Percentiles rank a stretch among this genome's conserved stretches.
Evolutionary conservation across 1,140 invertebrate species (phyloP).

Genomic region (Hyposmocoma kahamanoa): DNA sequence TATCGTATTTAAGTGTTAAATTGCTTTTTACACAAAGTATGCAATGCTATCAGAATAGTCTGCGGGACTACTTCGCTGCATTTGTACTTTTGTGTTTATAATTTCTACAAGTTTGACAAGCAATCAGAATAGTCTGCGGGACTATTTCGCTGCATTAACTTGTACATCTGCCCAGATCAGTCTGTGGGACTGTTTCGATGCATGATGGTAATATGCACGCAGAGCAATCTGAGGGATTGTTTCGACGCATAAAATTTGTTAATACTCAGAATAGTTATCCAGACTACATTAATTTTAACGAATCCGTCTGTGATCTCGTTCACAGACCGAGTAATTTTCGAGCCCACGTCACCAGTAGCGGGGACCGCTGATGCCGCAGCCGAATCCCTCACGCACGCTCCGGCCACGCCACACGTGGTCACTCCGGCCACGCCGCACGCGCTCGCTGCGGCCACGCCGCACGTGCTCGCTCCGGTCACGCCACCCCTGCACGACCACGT

Average conservation of each 20-base stretch:
- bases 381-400: neutral
- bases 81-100: too few species aligned
- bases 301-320: neutral
- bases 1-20: neutral
- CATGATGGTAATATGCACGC: neutral
- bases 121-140: neutral
- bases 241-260: too few species aligned
- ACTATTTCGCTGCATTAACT: neutral
- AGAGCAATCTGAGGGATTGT: too few species aligned
- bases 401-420: neutral
- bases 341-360: neutral
- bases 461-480: neutral
- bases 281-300: neutral
- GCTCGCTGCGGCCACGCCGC: neutral
- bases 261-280: too few species aligned
- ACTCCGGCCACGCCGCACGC: neutral
- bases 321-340: neutral
- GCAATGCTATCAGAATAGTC: neutral
- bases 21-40: neutral
- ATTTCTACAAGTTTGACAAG: neutral
- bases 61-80: neutral
- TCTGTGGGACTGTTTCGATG: neutral
- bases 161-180: neutral
- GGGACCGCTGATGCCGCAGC: neutral
- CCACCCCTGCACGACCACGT: neutral